Percentiles rank a stretch among this genome's conserved stretches.
Evolutionary conservation across 2,113 vertebrate genomes (phyloP).

Genomic region (Onychostruthus taczanowskii): DNA sequence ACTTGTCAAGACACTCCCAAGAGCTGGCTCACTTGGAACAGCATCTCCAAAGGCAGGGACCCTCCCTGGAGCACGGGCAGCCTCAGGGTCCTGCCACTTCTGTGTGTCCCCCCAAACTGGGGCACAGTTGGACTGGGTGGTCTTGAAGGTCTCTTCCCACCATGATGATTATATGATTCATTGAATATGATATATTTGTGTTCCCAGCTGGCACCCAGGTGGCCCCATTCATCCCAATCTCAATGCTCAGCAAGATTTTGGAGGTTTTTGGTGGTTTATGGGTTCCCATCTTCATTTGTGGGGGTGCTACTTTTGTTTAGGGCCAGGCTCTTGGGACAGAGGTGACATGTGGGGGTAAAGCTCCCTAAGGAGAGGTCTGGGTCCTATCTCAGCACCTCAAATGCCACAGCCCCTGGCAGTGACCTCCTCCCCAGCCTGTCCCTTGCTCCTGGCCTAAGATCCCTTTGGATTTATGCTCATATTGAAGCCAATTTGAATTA

Average conservation of each 20-base stretch:
- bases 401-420: not conserved
- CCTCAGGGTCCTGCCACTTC: not conserved
- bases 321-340: not conserved
- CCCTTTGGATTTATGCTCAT: not conserved
- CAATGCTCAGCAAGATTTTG: not conserved
- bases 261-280: not conserved
- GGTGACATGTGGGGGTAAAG: not conserved
- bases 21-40: accelerated
- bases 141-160: not conserved
- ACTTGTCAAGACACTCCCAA: not conserved
- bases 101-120: not conserved
- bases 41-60: not conserved
- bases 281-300: not conserved
- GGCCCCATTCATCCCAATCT: accelerated
- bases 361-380: not conserved
- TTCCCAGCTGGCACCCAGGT: not conserved
- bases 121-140: not conserved
- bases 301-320: accelerated
- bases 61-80: accelerated
- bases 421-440: not conserved
- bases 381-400: not conserved
- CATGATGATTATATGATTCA: not conserved
- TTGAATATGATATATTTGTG: no score
- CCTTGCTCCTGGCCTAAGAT: not conserved
- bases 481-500: not conserved